Conservation (phyloP, 2,113 vertebrate species). For the Tinamus guttatus region DNA sequence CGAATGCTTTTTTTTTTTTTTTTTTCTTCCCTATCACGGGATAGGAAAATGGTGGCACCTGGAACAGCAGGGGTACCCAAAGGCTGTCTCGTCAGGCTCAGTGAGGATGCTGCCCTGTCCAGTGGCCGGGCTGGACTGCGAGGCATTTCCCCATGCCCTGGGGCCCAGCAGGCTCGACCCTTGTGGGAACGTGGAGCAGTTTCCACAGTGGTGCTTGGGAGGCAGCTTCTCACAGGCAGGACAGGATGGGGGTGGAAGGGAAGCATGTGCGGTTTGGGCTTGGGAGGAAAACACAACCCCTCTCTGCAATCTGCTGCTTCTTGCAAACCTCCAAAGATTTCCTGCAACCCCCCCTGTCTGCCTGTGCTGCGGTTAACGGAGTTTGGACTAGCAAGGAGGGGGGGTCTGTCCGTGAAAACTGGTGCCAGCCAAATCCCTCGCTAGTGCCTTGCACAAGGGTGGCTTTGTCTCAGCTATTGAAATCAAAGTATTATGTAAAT, state of each 20-base stretch:
- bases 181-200: not conserved
- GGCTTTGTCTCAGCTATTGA: not conserved
- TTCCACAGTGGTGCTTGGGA: not conserved
- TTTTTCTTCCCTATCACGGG: not conserved
- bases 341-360: too few species aligned
- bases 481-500: not conserved
- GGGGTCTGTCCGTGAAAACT: not conserved
- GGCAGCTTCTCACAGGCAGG: not conserved
- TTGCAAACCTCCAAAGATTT: not conserved
- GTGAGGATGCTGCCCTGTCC: not conserved
- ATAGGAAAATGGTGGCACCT: not conserved
- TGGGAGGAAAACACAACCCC: not conserved
- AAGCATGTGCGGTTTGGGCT: not conserved
- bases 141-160: not conserved
- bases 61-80: fast-evolving
- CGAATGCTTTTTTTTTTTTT: not conserved
- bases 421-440: not conserved
- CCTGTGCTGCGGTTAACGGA: not conserved
- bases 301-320: not conserved
- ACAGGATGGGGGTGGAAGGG: too few species aligned
- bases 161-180: not conserved
- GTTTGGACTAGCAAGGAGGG: not conserved
- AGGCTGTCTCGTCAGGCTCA: fast-evolving
- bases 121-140: too few species aligned
- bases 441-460: not conserved